These are phyloP conservation scores for Drosophila borealis DNA, from an alignment of 2,888 invertebrate species.

Conservation along the genomic window DNA sequence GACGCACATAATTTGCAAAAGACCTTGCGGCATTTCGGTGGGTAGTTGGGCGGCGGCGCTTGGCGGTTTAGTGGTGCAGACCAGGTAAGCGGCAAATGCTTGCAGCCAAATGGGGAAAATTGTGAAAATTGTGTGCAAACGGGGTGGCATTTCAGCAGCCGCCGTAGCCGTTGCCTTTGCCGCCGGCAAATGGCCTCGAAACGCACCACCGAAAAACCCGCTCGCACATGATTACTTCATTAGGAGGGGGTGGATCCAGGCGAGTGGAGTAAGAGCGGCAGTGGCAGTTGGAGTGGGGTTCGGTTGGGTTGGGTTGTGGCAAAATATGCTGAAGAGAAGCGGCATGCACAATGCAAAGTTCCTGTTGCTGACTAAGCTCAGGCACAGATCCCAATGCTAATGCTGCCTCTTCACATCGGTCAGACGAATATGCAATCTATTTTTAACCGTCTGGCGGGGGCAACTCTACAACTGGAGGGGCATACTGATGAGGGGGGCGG, in stretches of 20 bases:
- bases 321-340: not conserved
- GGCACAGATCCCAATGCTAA: slow-evolving; percentile 29
- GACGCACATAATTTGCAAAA: slow-evolving; percentile 58
- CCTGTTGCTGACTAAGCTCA: slow-evolving; percentile 49
- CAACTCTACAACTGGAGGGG: slow-evolving; percentile 21
- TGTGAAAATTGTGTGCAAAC: slow-evolving; percentile 34
- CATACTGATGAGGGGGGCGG: not conserved
- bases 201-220: slow-evolving; percentile 67
- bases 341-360: not conserved
- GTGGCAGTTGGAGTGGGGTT: not conserved
- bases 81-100: slow-evolving; percentile 35
- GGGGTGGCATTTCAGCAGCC: slow-evolving; percentile 33
- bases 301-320: too few species aligned
- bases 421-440: slow-evolving; percentile 71
- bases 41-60: slow-evolving; percentile 1
- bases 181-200: slow-evolving; percentile 46
- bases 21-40: slow-evolving; percentile 30
- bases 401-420: slow-evolving; percentile 44
- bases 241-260: slow-evolving; percentile 3
- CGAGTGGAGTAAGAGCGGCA: not conserved
- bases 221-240: slow-evolving; percentile 42
- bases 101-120: slow-evolving; percentile 38
- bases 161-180: not conserved
- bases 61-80: slow-evolving; percentile 6
- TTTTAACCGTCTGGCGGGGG: slow-evolving; percentile 70